phyloP scores from a whole-genome alignment of 2,888 invertebrate genomes.

The Synergus gifuensis region DNA sequence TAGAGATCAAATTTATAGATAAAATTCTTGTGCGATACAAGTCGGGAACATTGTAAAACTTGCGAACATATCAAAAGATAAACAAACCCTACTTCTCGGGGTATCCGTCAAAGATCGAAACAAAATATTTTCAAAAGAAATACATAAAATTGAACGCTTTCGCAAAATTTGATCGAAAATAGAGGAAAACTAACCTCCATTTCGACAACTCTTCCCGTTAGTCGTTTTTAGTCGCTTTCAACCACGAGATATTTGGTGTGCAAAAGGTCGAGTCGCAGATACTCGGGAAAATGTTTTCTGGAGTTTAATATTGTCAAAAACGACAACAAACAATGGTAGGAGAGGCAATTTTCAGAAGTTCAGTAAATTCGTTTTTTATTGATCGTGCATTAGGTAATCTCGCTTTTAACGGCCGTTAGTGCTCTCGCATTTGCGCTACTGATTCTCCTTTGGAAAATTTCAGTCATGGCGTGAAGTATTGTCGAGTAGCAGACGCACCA shows the following conservation, averaged over 20 bases:
- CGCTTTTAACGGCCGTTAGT: slow-evolving; percentile 49
- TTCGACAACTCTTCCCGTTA: not conserved
- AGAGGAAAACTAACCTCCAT: slow-evolving; percentile 55
- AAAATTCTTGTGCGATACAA: not conserved
- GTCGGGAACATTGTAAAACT: not conserved
- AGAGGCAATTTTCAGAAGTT: slow-evolving; percentile 10
- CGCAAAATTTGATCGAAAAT: not conserved
- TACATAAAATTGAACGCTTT: not conserved
- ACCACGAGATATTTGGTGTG: slow-evolving; percentile 8
- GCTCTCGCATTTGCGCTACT: slow-evolving; percentile 56
- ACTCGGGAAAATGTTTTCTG: not conserved
- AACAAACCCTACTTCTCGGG: not conserved
- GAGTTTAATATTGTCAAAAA: not conserved
- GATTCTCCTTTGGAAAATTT: slow-evolving; percentile 53
- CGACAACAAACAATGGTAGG: slow-evolving; percentile 29
- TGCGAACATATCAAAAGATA: not conserved
- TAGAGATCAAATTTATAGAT: not conserved
- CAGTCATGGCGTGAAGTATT: slow-evolving; percentile 52
- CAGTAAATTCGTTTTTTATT: slow-evolving; percentile 39
- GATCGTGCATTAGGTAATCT: slow-evolving; percentile 52
- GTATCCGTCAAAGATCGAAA: not conserved
- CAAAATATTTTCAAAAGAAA: not conserved
- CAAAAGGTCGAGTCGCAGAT: not conserved
- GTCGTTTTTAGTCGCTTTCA: slow-evolving; percentile 6
- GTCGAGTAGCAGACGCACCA: slow-evolving; percentile 2